These are phyloP conservation scores for Enteromius anoplus DNA, from an alignment of 2,797 vertebrate genomes.

Conservation along the genomic window DNA sequence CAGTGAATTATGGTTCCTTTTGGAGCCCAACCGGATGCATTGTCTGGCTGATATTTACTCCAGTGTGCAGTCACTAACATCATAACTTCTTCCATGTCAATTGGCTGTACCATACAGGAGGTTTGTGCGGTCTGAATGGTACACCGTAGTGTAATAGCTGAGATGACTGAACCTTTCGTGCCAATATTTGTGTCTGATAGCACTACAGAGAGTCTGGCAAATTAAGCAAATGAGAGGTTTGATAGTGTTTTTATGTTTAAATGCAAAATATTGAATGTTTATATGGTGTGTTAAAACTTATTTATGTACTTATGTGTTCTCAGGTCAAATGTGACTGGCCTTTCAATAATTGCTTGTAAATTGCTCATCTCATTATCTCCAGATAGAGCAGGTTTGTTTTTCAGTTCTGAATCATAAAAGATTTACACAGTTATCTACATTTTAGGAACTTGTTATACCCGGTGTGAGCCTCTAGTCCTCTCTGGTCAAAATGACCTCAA, in stretches of 20 bases:
- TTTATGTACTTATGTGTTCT: neutral
- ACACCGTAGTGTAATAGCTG: conserved; percentile 6
- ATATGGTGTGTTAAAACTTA: neutral
- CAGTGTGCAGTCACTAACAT: conserved; percentile 25
- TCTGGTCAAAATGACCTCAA: neutral
- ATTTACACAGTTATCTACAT: neutral
- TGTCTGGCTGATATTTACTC: conserved; percentile 13
- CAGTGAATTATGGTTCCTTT: conserved; percentile 3
- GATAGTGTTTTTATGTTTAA: neutral
- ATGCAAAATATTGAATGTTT: neutral
- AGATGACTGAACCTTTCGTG: neutral
- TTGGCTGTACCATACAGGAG: neutral
- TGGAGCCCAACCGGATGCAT: neutral
- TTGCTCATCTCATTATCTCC: neutral
- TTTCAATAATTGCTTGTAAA: neutral
- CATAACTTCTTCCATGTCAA: conserved; percentile 20
- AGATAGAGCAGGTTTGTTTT: neutral
- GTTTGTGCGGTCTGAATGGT: conserved; percentile 2
- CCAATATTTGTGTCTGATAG: neutral
- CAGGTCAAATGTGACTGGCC: neutral
- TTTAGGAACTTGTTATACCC: neutral
- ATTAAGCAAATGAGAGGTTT: neutral
- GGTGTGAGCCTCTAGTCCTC: neutral
- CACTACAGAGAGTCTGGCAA: neutral
- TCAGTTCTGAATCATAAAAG: neutral